Percentiles rank a stretch among this genome's conserved stretches.
Conservation (phyloP, 2,797 vertebrate genomes). For the Diglossa cyanea region DNA sequence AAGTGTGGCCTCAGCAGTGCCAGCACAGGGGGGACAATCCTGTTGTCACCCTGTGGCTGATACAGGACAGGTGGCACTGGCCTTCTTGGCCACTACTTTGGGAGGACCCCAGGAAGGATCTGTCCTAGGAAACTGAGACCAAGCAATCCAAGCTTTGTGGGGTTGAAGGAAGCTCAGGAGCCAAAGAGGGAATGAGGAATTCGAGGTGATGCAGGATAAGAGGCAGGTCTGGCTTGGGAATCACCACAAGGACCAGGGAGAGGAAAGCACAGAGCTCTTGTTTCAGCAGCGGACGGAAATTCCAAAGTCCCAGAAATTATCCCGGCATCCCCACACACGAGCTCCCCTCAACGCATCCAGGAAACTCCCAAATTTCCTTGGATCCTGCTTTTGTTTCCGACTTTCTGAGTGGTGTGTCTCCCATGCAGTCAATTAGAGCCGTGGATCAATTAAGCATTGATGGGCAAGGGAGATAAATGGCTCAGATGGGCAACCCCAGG, state of each 20-base stretch:
- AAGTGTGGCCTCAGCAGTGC: background rate
- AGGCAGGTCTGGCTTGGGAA: background rate
- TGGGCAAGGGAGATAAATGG: background rate
- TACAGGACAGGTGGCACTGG: background rate
- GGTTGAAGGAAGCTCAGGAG: background rate
- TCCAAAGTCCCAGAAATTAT: background rate
- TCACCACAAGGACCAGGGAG: background rate
- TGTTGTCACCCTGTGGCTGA: background rate
- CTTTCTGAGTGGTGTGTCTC: background rate
- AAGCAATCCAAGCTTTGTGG: background rate
- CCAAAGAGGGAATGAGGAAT: background rate
- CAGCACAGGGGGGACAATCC: background rate
- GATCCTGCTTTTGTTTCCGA: background rate
- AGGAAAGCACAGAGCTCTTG: background rate
- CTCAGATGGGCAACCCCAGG: background rate
- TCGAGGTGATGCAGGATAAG: background rate
- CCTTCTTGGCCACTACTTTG: background rate
- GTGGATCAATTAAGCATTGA: background rate
- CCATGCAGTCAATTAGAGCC: background rate
- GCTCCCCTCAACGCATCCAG: background rate
- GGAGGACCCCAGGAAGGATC: accelerated
- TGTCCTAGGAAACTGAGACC: background rate
- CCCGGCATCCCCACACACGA: accelerated
- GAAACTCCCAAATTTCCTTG: background rate
- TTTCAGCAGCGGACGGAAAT: background rate